Conservation (phyloP, 1,140 invertebrate species). For the Eriosoma lanigerum region DNA sequence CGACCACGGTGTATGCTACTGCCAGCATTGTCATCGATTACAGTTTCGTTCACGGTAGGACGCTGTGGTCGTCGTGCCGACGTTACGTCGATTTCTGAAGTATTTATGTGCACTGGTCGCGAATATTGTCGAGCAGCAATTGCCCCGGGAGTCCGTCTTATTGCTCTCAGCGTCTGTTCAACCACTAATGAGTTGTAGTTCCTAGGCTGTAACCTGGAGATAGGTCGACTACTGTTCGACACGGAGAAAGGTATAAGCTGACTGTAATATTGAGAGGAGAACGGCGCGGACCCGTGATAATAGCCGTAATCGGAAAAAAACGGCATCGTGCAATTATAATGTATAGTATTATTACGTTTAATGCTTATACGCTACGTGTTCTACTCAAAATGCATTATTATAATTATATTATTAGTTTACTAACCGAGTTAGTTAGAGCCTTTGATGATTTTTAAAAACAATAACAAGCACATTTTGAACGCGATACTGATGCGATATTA, state of each 20-base stretch:
- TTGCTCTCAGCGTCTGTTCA: conserved; percentile 34
- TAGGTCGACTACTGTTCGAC: background rate
- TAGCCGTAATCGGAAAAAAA: conserved; percentile 53
- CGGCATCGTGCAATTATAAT: conserved; percentile 51
- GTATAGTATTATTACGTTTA: background rate
- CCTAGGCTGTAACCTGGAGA: background rate
- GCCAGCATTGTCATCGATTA: conserved; percentile 56
- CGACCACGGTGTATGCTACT: conserved; percentile 69
- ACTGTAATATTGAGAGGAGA: conserved; percentile 52
- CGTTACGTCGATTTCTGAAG: conserved; percentile 76
- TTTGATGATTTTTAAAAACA: conserved; percentile 48
- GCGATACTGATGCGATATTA: conserved; percentile 26
- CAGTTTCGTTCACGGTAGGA: background rate
- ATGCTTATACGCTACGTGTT: background rate
- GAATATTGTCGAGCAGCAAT: conserved; percentile 56
- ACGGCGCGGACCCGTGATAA: conserved; percentile 33
- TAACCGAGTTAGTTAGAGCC: background rate
- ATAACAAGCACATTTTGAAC: conserved; percentile 38
- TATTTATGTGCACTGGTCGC: conserved; percentile 71
- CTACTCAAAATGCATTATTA: conserved; percentile 49
- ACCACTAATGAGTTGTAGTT: conserved; percentile 22
- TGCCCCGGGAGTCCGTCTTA: conserved; percentile 37
- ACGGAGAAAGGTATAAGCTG: conserved; percentile 22
- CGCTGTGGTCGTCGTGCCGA: conserved; percentile 60
- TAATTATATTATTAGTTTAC: conserved; percentile 20